These are phyloP conservation scores for Metridium senile DNA, from an alignment of 92 coral and sea anemone genomes.

Conservation along the genomic window DNA sequence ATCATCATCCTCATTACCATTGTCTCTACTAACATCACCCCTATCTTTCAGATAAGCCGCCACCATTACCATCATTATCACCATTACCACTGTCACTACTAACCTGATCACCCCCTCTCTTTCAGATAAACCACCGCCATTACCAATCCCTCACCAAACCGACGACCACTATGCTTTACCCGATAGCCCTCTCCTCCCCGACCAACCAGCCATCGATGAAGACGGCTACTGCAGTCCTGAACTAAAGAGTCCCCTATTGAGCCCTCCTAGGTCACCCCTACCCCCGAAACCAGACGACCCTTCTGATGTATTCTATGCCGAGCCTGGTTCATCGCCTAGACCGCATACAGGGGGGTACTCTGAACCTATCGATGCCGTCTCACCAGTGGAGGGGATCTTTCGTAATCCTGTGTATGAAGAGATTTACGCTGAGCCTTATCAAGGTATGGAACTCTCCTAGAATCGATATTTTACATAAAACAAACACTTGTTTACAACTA, in stretches of 20 bases:
- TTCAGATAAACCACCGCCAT: slow-evolving; percentile 40
- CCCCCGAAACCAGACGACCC: slow-evolving; percentile 21
- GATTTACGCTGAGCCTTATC: slow-evolving; percentile 88
- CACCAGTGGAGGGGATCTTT: slow-evolving; percentile 46
- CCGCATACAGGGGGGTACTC: slow-evolving; percentile 67
- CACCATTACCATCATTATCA: too few relatives aligned
- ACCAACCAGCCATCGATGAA: not conserved
- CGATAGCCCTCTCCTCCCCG: slow-evolving; percentile 42
- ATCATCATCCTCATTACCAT: not conserved
- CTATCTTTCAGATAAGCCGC: not conserved
- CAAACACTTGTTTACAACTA: too few relatives aligned
- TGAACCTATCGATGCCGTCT: slow-evolving; percentile 88
- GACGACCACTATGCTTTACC: slow-evolving; percentile 71
- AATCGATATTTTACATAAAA: too few relatives aligned
- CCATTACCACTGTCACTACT: not conserved
- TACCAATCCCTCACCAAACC: slow-evolving; percentile 47
- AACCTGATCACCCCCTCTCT: not conserved
- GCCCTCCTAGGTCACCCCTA: slow-evolving; percentile 23
- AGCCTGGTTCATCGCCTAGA: slow-evolving; percentile 41
- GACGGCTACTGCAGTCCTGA: slow-evolving; percentile 50
- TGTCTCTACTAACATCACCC: not conserved
- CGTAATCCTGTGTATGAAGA: slow-evolving; percentile 94
- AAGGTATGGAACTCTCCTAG: too few relatives aligned
- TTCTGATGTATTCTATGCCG: slow-evolving; percentile 43
- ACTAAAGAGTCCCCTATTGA: slow-evolving; percentile 39